phyloP scores from a whole-genome alignment of 2,888 invertebrate genomes.

The Aphrophora alni region DNA sequence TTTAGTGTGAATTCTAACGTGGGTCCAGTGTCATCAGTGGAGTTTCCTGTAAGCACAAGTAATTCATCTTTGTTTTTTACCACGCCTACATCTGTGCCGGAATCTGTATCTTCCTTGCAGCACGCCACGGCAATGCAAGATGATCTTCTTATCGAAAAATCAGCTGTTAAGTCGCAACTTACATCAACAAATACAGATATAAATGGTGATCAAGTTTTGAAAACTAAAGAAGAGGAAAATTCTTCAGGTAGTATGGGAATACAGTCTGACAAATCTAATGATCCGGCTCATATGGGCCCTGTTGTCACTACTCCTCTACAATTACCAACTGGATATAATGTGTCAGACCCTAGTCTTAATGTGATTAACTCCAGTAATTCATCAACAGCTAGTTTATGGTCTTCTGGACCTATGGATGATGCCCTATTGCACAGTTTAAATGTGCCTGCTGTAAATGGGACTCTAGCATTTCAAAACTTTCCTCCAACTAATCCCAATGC shows the following conservation, averaged over 20 bases:
- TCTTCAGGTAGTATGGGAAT: conserved; percentile 50
- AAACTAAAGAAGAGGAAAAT: conserved; percentile 53
- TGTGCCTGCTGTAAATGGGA: conserved; percentile 53
- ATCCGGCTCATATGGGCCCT: conserved; percentile 49
- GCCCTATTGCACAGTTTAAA: conserved; percentile 53
- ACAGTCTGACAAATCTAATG: conserved; percentile 49
- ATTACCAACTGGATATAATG: conserved; percentile 53
- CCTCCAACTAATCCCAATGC: conserved; percentile 52
- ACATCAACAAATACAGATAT: conserved; percentile 49
- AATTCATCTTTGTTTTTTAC: conserved; percentile 51
- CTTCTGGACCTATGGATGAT: conserved; percentile 53
- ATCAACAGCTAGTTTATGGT: conserved; percentile 53
- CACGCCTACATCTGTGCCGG: conserved; percentile 53
- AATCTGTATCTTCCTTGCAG: conserved; percentile 52
- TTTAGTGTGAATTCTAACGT: conserved; percentile 53
- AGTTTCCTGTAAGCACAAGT: conserved; percentile 51
- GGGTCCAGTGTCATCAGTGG: conserved; percentile 53
- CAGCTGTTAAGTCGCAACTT: conserved; percentile 49
- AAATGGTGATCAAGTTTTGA: conserved; percentile 50
- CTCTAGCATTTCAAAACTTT: conserved; percentile 54
- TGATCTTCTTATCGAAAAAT: conserved; percentile 53
- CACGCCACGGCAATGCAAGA: conserved; percentile 53
- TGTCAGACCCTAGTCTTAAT: conserved; percentile 54
- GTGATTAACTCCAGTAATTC: conserved; percentile 54
- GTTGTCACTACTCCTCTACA: conserved; percentile 52